Evolutionary conservation across 1,140 invertebrate species (phyloP).

Genomic region (Calliphora vicina): DNA sequence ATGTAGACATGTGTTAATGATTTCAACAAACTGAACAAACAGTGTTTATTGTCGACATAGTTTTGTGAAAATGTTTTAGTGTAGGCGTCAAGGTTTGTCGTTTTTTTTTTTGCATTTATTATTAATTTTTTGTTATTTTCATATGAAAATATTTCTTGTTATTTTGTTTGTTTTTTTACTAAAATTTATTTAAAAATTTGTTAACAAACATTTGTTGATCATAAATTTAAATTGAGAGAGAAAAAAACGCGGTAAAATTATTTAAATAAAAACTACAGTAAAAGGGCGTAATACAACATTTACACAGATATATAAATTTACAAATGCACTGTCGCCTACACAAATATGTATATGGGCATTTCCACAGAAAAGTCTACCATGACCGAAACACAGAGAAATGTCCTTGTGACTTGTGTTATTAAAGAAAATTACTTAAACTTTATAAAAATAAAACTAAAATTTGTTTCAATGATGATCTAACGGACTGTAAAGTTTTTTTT

Average conservation of each 20-base stretch:
- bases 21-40: not conserved
- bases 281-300: slow-evolving; percentile 2
- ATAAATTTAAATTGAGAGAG: not conserved
- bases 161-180: not conserved
- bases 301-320: not conserved
- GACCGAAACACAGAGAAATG: too few species aligned
- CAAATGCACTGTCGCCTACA: too few species aligned
- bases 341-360: too few species aligned
- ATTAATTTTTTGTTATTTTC: not conserved
- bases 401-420: too few species aligned
- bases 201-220: slow-evolving; percentile 13
- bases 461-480: too few species aligned
- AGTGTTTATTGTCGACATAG: not conserved
- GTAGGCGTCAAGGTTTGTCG: not conserved
- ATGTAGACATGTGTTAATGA: not conserved
- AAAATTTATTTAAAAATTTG: slow-evolving; percentile 3
- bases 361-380: too few species aligned
- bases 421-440: too few species aligned
- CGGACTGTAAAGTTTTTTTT: too few species aligned
- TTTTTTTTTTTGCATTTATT: not conserved
- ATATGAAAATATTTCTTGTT: not conserved
- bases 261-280: not conserved
- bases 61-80: not conserved
- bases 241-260: not conserved
- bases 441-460: too few species aligned